Evolutionary conservation across 2,113 vertebrate genomes (phyloP), one percentile per base, ranked within the genome.

Genomic region (Lophura nycthemera): DNA sequence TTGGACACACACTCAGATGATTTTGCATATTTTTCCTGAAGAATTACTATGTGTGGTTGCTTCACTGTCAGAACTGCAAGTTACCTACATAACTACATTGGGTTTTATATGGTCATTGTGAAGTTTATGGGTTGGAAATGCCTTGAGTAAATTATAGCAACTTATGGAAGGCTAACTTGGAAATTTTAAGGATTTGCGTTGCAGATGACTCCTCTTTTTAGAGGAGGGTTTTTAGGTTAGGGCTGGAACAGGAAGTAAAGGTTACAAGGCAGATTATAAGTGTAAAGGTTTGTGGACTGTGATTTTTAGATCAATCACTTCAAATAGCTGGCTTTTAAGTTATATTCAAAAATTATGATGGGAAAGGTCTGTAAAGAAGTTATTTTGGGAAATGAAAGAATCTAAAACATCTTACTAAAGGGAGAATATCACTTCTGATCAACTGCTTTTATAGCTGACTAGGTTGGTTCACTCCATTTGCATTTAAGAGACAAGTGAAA

Each of bases 311-410:
- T 89, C 63, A 81, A 25, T 89, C 82, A 83, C 59, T 92, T 90
- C 34, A 92, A 59, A 92, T 52, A 92, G 19, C 70, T 96, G 75
- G 22, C 43, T 90, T 94, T 82, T 93, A 79, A 40, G 38, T 88
- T 95, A 69, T 45, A 54, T n/a, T 84, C 38, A 90, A 56, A 43
- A 91, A 89, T 91, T 92, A 76, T 36, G 88, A 65, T 38, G n/a
- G 47, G 36, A n/a, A n/a, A 70, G 69, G 42, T 60, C 66, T 82
- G 25, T 69, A 61, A 84, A 63, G 61, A 88, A 73, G 47, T 87
- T 95, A 92, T 82, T 94, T 79, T 11, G 54, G n/a, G 36, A 95
- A 93, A 81, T 84, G 42, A 92, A 88, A 89, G 45, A 88, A 67
- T 89, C 50, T 74, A 82, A 84, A 72, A 85, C 19, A 4, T 34